Evolutionary conservation across 1,140 invertebrate species (phyloP).

Genomic region (Coenobita brevimanus): DNA sequence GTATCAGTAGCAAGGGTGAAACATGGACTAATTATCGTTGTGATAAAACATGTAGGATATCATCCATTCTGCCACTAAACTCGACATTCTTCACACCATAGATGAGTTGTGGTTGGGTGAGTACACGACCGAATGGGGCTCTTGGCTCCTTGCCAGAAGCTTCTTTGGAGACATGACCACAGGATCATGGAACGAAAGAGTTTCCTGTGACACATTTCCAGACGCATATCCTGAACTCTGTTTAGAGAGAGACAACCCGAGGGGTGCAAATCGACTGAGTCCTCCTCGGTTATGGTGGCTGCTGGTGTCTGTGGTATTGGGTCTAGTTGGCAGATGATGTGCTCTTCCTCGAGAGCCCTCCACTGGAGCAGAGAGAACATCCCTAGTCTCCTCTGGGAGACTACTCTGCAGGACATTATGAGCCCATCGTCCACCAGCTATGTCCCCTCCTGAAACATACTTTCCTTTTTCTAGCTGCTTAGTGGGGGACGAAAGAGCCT

Average conservation of each 20-base stretch:
- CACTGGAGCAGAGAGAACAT: constrained; percentile 41
- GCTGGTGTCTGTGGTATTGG: constrained; percentile 47
- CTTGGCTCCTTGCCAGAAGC: constrained; percentile 44
- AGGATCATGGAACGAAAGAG: constrained; percentile 56
- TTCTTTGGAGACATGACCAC: constrained; percentile 60
- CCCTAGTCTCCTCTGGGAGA: constrained; percentile 32
- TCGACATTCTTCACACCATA: constrained; percentile 38
- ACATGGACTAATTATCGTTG: background rate
- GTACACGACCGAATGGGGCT: constrained; percentile 52
- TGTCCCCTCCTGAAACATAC: constrained; percentile 52
- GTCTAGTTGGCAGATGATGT: constrained; percentile 21
- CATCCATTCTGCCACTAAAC: background rate
- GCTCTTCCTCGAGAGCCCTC: constrained; percentile 42
- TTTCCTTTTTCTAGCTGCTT: constrained; percentile 35
- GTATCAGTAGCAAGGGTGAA: constrained; percentile 25
- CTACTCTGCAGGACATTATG: constrained; percentile 21
- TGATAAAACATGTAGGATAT: background rate
- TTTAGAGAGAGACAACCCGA: constrained; percentile 42
- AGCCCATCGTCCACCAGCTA: constrained; percentile 33
- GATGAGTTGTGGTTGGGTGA: constrained; percentile 49
- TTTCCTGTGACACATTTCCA: constrained; percentile 53
- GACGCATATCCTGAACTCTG: constrained; percentile 57
- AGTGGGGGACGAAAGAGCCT: constrained; percentile 39
- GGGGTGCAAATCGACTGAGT: constrained; percentile 33
- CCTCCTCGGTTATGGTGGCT: constrained; percentile 29